These are phyloP conservation scores for Mustela lutreola DNA, from an alignment of 2,113 vertebrate genomes.

Conservation along the genomic window DNA sequence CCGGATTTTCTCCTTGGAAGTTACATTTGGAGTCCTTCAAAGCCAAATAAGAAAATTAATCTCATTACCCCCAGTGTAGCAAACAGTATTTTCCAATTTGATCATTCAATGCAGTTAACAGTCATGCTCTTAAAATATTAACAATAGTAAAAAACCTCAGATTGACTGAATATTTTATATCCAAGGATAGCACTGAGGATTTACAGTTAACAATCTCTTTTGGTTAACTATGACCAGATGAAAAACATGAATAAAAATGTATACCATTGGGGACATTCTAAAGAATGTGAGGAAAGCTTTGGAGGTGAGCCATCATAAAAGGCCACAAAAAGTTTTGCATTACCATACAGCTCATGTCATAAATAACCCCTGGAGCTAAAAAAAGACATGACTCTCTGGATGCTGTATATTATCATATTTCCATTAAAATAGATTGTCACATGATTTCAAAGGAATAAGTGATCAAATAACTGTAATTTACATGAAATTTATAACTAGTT, in stretches of 20 bases:
- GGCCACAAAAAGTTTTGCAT: neutral
- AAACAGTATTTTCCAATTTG: neutral
- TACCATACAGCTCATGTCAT: neutral
- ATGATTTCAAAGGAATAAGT: neutral
- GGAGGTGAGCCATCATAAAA: neutral
- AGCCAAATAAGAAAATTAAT: neutral
- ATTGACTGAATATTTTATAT: neutral
- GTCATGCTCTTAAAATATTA: neutral
- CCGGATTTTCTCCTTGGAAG: neutral
- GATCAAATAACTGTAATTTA: neutral
- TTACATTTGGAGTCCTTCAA: neutral
- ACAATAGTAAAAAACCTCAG: neutral
- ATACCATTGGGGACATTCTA: neutral
- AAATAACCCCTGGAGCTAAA: neutral
- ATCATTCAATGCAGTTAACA: neutral
- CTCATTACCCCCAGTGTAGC: neutral
- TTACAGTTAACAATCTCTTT: neutral
- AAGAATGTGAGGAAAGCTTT: neutral
- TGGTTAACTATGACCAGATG: neutral
- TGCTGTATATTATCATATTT: neutral
- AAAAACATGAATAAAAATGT: neutral
- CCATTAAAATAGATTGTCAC: neutral
- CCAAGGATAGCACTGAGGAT: neutral
- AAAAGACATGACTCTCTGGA: neutral
- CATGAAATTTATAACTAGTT: neutral